A percentile compares a stretch with the other conserved stretches of the same genome.
Evolutionary conservation across 1,140 invertebrate species (phyloP).

Genomic region (Orchesella cincta): DNA sequence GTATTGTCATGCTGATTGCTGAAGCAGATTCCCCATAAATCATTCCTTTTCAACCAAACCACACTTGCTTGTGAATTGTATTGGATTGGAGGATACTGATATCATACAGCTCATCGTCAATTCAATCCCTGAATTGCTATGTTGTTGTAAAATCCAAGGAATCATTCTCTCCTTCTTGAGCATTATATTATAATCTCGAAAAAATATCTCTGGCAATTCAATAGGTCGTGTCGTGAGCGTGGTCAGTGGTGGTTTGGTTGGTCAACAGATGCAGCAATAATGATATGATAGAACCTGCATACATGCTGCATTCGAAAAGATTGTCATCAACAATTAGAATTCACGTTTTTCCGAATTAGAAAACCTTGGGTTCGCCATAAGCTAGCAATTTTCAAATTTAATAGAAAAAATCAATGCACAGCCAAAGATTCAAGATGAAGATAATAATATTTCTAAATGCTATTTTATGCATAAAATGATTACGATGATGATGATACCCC

Average conservation of each 20-base stretch:
- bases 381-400: too few species aligned
- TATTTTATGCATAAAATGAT: too few species aligned
- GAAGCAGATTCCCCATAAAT: neutral
- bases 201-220: too few species aligned
- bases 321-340: conserved; percentile 16
- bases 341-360: neutral
- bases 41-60: neutral
- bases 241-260: neutral
- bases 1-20: neutral
- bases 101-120: neutral
- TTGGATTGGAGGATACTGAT: neutral
- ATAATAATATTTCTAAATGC: too few species aligned
- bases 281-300: neutral
- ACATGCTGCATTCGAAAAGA: neutral
- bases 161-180: neutral
- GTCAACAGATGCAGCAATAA: too few species aligned
- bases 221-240: neutral
- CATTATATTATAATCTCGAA: neutral
- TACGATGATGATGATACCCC: too few species aligned
- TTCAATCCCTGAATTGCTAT: neutral
- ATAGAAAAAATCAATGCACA: too few species aligned
- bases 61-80: neutral
- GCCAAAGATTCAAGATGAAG: too few species aligned
- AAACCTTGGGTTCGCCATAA: too few species aligned
- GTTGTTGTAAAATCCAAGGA: neutral